Base-by-base conservation (phyloP, 2,888 invertebrate species). In the Onthophagus sagittarius region DNA sequence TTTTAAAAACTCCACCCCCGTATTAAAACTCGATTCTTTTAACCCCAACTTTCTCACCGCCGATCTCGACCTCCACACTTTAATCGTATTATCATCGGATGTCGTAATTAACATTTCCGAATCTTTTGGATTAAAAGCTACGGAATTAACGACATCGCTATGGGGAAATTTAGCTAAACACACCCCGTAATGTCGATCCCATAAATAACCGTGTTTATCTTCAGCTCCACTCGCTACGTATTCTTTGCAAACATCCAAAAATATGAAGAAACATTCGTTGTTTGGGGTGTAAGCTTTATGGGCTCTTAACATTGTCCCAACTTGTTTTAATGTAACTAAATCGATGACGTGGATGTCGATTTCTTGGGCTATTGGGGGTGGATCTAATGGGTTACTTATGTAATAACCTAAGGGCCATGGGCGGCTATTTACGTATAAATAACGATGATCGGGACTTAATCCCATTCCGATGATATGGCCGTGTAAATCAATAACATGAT, bases 401-500 rank as follows among this genome's bases (percentile, higher is more conserved):
- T 88, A 86, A 81, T 93, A 94, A 72, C 91, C 91, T 79, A 90
- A 87, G 0, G 94, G 94, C 95, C 95, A 95, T 0, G 94, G 92
- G 69, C 94, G 88, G 77, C 92, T 91, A 83, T 95, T 95, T 0
- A 95, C 94, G 83, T 94, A 95, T 9, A 95, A 85, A 83, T 92
- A 94, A 90, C 91, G 88, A 80, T 94, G 93, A 86, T 94, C 94
- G 0, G 94, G 95, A 76, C 94, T 94, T 11, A 95, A 85, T 0
- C 92, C 91, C 93, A 95, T 94, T 78, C 95, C 95, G 79, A 95
- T 94, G 74, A 95, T 94, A 82, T 95, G 94, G 0, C 94, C 95
- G 82, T 94, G 92, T 71, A 95, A 87, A 84, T 95, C 94, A 75
- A 95, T 93, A 5, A 93, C 84, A 83, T 93, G 92, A 85, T 95